These are phyloP conservation scores for Mamestra configurata DNA, from an alignment of 1,140 invertebrate genomes.

Conservation along the genomic window DNA sequence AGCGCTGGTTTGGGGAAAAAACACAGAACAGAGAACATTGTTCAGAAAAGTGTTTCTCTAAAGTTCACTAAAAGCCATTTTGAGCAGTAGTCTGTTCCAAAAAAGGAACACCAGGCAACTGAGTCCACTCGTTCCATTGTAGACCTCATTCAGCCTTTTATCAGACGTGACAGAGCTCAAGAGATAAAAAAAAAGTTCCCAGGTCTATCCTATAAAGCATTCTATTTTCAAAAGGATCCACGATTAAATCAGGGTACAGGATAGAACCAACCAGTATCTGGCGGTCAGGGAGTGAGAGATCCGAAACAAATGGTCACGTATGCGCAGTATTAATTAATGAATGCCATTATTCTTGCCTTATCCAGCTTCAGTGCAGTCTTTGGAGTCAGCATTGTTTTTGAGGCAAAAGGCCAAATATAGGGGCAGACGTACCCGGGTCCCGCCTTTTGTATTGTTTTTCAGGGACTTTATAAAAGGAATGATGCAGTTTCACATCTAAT, in stretches of 20 bases:
- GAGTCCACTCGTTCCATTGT: no score
- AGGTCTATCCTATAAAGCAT: no score
- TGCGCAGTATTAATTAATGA: slow-evolving; percentile 61
- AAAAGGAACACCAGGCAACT: no score
- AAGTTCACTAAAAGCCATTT: no score
- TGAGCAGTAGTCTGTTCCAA: no score
- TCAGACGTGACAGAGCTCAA: no score
- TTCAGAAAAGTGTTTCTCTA: no score
- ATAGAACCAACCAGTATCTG: slow-evolving; percentile 36
- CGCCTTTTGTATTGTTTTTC: neutral
- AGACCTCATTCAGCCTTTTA: no score
- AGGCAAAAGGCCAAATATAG: slow-evolving; percentile 17
- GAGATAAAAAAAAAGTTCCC: no score
- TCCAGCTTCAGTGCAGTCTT: slow-evolving; percentile 32
- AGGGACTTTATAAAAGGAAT: neutral
- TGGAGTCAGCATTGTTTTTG: slow-evolving; percentile 32
- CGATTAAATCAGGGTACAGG: neutral
- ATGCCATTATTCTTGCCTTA: slow-evolving; percentile 55
- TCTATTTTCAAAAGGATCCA: neutral
- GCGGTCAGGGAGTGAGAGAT: slow-evolving; percentile 46
- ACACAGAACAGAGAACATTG: no score
- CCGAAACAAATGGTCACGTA: slow-evolving; percentile 46
- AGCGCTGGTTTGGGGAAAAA: no score
- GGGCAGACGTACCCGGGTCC: neutral
- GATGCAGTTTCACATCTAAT: no score